phyloP scores from a whole-genome alignment of 2,113 vertebrate genomes.

The Cygnus atratus region DNA sequence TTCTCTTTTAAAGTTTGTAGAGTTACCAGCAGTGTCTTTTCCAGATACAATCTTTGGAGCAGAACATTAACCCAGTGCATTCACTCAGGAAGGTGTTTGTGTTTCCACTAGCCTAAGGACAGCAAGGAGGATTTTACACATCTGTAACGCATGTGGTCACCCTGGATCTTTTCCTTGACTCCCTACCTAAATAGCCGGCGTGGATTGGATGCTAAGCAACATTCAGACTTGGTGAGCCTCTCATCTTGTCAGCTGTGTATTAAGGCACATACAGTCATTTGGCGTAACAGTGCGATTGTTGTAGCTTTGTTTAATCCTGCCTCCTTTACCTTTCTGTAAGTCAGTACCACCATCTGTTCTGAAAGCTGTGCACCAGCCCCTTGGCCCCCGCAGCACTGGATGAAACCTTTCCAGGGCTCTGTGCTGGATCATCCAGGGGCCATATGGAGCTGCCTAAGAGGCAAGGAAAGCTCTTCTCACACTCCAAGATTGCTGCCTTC shows the following conservation, averaged over 20 bases:
- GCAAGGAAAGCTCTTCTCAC: background rate
- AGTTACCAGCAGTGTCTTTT: background rate
- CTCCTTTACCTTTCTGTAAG: background rate
- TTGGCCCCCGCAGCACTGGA: background rate
- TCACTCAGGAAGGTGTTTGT: background rate
- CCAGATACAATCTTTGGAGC: accelerated
- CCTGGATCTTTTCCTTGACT: background rate
- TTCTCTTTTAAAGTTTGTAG: background rate
- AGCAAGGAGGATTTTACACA: background rate
- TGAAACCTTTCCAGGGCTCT: background rate
- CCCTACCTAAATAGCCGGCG: background rate
- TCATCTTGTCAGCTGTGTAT: background rate
- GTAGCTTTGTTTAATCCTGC: background rate
- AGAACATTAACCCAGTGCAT: background rate
- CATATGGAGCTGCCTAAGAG: background rate
- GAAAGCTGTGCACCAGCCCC: background rate
- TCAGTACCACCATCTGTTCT: background rate
- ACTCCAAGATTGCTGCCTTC: background rate
- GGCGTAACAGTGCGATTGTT: background rate
- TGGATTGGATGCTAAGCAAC: background rate
- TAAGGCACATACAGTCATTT: background rate
- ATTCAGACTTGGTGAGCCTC: background rate
- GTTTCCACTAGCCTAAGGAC: background rate
- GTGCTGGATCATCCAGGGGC: background rate
- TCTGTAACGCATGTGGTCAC: background rate